A percentile compares a stretch with the other conserved stretches of the same genome.
Conservation (phyloP, 2,113 vertebrate species). For the Pseudopipra pipra region DNA sequence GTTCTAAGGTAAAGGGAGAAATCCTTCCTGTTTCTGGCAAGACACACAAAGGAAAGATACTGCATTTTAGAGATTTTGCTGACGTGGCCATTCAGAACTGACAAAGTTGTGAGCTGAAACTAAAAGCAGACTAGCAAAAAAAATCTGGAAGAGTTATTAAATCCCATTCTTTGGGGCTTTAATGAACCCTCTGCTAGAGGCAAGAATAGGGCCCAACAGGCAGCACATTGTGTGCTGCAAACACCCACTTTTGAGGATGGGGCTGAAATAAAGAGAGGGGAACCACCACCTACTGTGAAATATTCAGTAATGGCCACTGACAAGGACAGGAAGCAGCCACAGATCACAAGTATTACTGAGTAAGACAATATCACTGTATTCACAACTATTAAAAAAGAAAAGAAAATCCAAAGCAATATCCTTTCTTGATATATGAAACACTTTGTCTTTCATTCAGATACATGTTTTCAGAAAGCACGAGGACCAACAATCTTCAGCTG, state of each 20-base stretch:
- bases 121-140: neutral
- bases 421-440: neutral
- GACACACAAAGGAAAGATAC: neutral
- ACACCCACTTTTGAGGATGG: neutral
- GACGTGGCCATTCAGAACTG: neutral
- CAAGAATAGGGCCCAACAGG: neutral
- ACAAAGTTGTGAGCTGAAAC: neutral
- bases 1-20: neutral
- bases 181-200: neutral
- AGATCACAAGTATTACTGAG: neutral
- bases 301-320: neutral
- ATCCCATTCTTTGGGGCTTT: neutral
- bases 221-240: neutral
- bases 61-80: neutral
- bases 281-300: neutral
- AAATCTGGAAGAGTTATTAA: neutral
- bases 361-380: neutral
- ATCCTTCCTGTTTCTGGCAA: neutral
- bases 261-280: neutral
- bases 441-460: neutral
- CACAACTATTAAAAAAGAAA: neutral
- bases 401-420: neutral
- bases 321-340: neutral
- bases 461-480: neutral
- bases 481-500: neutral